A percentile compares a stretch with the other conserved stretches of the same genome.
phyloP scores from a whole-genome alignment of 1,140 invertebrate species.

The Drosophila pallidifrons region DNA sequence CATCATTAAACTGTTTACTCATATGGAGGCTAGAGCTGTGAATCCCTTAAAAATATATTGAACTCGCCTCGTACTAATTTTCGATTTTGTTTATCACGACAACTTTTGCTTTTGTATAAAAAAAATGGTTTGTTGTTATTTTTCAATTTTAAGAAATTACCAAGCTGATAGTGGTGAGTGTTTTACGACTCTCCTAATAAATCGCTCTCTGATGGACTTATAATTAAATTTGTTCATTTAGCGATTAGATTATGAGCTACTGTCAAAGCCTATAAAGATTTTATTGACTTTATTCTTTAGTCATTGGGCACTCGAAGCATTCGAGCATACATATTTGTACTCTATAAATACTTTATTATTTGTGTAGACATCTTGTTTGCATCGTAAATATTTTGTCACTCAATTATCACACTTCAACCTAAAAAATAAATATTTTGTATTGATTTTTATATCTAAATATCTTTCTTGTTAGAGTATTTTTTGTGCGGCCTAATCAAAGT shows the following conservation, averaged over 20 bases:
- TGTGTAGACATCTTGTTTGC: too few species aligned
- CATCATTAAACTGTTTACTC: not conserved
- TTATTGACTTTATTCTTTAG: conserved; percentile 11
- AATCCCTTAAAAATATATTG: not conserved
- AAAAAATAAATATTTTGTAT: not conserved
- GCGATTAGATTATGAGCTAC: conserved; percentile 58
- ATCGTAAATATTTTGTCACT: not conserved
- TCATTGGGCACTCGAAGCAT: not conserved
- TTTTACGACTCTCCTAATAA: conserved; percentile 63
- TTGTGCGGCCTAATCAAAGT: not conserved
- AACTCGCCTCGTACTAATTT: conserved; percentile 29
- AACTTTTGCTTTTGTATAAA: conserved; percentile 19
- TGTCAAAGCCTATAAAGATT: conserved; percentile 13
- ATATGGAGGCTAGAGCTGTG: not conserved
- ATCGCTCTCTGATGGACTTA: conserved; percentile 67
- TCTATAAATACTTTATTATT: not conserved
- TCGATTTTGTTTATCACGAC: conserved; percentile 28
- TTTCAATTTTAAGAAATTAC: conserved; percentile 21
- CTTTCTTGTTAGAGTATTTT: not conserved
- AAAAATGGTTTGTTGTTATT: conserved; percentile 1
- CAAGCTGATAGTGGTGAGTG: conserved; percentile 50
- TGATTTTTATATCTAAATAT: not conserved
- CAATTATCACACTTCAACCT: not conserved
- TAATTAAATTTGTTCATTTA: conserved; percentile 57
- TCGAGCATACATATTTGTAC: not conserved